Percentiles rank a stretch among this genome's conserved stretches.
phyloP scores from a whole-genome alignment of 2,888 invertebrate species.

The Andricus curvator region DNA sequence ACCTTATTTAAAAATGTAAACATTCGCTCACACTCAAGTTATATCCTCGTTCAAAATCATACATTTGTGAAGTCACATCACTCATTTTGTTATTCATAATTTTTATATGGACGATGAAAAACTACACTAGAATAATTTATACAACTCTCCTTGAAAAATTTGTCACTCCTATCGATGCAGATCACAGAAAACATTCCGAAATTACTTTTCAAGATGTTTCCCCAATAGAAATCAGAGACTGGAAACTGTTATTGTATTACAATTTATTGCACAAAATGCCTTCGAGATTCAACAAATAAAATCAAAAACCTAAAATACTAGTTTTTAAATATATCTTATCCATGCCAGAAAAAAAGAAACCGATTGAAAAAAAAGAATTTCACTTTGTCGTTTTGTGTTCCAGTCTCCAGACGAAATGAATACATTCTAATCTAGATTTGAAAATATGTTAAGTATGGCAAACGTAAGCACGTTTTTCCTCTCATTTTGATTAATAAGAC shows the following conservation, averaged over 20 bases:
- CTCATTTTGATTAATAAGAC: slow-evolving; percentile 22
- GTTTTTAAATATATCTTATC: not conserved
- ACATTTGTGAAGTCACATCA: slow-evolving; percentile 19
- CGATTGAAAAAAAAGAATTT: not conserved
- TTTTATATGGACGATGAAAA: slow-evolving; percentile 7
- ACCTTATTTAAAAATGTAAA: not conserved
- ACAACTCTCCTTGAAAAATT: not conserved
- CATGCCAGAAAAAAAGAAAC: too few relatives aligned
- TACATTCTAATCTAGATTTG: not conserved
- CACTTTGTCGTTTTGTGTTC: not conserved
- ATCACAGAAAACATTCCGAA: slow-evolving; percentile 1
- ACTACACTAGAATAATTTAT: slow-evolving; percentile 6
- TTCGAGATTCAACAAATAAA: not conserved
- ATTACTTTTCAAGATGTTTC: slow-evolving; percentile 1
- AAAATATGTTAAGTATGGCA: slow-evolving; percentile 36
- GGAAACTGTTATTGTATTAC: not conserved
- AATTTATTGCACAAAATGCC: not conserved
- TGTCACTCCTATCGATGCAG: not conserved
- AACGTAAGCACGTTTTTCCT: slow-evolving; percentile 3
- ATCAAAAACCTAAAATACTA: not conserved
- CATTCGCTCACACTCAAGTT: slow-evolving; percentile 26
- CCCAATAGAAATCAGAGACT: not conserved
- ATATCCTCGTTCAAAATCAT: slow-evolving; percentile 32
- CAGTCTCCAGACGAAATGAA: not conserved
- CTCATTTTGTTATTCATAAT: slow-evolving; percentile 31